These are phyloP conservation scores for Panthera uncia DNA, from an alignment of 2,113 vertebrate genomes.

Conservation along the genomic window DNA sequence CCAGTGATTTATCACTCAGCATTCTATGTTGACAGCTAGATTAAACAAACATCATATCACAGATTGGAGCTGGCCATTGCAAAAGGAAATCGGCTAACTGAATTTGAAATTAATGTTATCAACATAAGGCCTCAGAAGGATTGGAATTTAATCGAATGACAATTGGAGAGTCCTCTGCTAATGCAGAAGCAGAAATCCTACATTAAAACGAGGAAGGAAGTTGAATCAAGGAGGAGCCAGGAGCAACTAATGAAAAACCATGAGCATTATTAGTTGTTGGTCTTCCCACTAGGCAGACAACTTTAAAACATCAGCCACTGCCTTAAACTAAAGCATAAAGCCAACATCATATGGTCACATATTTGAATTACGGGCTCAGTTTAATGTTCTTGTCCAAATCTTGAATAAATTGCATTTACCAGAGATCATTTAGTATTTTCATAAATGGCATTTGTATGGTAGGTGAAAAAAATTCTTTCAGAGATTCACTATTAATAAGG, in stretches of 20 bases:
- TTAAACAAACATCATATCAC: constrained; percentile 55
- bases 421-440: background rate
- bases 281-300: background rate
- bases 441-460: background rate
- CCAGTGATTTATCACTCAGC: constrained; percentile 59
- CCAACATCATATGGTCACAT: background rate
- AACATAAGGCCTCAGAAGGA: background rate
- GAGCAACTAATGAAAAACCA: background rate
- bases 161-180: background rate
- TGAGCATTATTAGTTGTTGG: background rate
- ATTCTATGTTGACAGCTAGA: constrained; percentile 33
- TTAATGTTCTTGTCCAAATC: background rate
- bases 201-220: background rate
- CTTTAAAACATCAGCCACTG: background rate
- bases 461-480: background rate
- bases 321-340: background rate
- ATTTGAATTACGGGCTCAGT: background rate
- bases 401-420: background rate
- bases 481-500: background rate
- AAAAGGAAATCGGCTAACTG: constrained; percentile 46
- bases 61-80: constrained; percentile 7
- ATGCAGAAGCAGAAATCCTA: background rate
- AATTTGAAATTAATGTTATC: constrained; percentile 62
- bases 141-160: constrained; percentile 28
- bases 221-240: background rate